phyloP scores from a whole-genome alignment of 2,797 vertebrate species.

The Mormyrops boulengeri region DNA sequence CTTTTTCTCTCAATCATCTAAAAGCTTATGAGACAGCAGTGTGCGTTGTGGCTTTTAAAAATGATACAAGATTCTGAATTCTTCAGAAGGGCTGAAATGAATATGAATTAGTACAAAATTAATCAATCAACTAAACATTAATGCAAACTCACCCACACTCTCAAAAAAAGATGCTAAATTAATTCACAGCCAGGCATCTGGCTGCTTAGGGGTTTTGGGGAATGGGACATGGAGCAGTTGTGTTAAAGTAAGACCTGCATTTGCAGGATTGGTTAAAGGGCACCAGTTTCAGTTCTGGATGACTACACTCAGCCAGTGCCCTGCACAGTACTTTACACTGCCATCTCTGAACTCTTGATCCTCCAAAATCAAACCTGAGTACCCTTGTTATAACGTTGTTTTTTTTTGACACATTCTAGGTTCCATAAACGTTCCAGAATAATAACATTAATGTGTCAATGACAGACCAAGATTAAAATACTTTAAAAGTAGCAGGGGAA shows the following conservation, averaged over 20 bases:
- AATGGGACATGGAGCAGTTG: not conserved
- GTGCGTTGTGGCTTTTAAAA: not conserved
- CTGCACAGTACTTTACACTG: not conserved
- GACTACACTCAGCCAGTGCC: not conserved
- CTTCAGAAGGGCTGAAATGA: not conserved
- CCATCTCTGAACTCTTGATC: not conserved
- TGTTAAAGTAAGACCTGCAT: not conserved
- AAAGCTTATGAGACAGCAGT: not conserved
- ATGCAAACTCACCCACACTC: not conserved
- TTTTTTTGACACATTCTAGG: not conserved
- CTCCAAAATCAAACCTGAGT: not conserved
- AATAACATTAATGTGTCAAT: not conserved
- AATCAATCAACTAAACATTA: not conserved
- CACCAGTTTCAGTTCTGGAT: not conserved
- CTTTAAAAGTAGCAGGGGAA: not conserved
- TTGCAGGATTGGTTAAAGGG: not conserved
- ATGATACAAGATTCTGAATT: not conserved
- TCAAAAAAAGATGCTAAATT: not conserved
- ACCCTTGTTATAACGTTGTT: not conserved
- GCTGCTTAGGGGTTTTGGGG: not conserved
- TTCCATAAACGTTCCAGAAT: not conserved
- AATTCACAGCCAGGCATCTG: not conserved
- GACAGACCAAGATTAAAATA: not conserved
- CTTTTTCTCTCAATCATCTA: not conserved
- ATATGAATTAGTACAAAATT: not conserved